Evolutionary conservation across 2,888 invertebrate genomes (phyloP), one percentile per base, ranked within the genome.

Genomic region (Drosophila emarginata): DNA sequence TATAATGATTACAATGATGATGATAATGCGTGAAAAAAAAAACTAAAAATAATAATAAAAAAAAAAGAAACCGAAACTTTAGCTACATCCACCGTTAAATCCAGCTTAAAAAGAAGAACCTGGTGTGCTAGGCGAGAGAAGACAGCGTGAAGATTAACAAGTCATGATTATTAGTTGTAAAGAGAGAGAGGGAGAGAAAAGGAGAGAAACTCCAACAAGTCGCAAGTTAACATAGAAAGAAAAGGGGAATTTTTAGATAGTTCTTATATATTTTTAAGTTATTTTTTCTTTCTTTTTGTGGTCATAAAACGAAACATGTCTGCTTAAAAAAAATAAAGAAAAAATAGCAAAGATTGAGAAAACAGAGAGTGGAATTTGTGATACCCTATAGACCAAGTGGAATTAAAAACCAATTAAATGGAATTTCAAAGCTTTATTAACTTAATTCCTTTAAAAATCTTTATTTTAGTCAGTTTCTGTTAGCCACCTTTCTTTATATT

Each of bases 101-200:
- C 64, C 21, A 67, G 56, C 36, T 61, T n/a, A n/a, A 14, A 60
- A 9, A 51, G 18, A 60, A 72, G 45, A 54, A 66, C 40, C 65
- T 58, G 61, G 60, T 15, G 12, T 12, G 61, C n/a, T 18, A 37
- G 70, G 12, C 73, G 73, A 74, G 70, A 83, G 67, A 58, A 80
- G 37, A 72, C 68, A 87, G 83, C 85, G 76, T 79, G 77, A 89
- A 88, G 87, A 89, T 89, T 80, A 83, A 81, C 88, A 84, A 84
- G 84, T 89, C 89, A 87, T 82, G 89, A 90, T 89, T 90, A 83
- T 88, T 82, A 81, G 77, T 81, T 76, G 70, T 73, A 64, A 60
- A 28, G 60, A 59, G 51, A 32, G 51, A 40, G 6, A 36, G 7
- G 45, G 53, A 32, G 28, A 26, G 6, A 28, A n/a, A n/a, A n/a